Percentiles rank a stretch among this genome's conserved stretches.
Conservation (phyloP, 2,113 vertebrate species). For the Athene cunicularia region DNA sequence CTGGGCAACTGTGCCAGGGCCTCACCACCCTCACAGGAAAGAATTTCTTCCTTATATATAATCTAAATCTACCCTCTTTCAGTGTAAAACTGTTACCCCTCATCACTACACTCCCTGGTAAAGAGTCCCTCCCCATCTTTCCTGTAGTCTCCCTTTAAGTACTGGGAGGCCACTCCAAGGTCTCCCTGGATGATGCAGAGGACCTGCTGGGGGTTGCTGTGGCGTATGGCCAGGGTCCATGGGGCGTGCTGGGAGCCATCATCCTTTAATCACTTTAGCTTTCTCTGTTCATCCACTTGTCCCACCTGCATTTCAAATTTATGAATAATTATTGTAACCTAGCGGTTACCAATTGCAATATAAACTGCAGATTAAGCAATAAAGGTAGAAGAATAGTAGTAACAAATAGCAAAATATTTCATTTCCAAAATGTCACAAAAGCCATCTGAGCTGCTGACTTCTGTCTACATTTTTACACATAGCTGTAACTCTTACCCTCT, state of each 20-base stretch:
- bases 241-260: background rate
- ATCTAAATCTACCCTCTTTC: no score
- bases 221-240: background rate
- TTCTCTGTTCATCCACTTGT: background rate
- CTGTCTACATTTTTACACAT: background rate
- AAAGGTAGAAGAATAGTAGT: background rate
- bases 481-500: background rate
- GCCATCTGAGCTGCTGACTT: background rate
- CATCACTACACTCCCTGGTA: no score
- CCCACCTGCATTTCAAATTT: background rate
- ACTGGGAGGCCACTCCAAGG: no score
- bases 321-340: background rate
- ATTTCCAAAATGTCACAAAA: background rate
- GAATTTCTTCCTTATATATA: no score
- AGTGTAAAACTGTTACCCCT: no score
- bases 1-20: no score
- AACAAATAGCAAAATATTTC: background rate
- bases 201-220: background rate
- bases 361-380: background rate
- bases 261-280: background rate
- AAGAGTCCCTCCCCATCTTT: no score
- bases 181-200: background rate
- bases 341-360: background rate
- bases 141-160: no score
- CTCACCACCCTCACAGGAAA: no score